phyloP scores from a whole-genome alignment of 2,888 invertebrate genomes.

The Leucoptera coffeella region DNA sequence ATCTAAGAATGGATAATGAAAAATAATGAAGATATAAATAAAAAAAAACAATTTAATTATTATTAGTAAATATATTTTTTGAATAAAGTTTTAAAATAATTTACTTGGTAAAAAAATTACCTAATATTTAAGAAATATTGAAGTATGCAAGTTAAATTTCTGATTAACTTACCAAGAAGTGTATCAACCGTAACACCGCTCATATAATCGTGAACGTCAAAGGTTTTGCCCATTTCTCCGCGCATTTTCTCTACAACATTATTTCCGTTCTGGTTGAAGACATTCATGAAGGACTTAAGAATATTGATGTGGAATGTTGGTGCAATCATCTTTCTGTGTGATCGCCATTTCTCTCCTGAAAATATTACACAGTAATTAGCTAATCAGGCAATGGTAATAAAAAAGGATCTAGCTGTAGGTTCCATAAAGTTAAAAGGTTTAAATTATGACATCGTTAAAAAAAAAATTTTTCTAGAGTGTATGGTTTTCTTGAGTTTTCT shows the following conservation, averaged over 20 bases:
- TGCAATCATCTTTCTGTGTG: slow-evolving; percentile 76
- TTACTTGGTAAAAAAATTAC: no score
- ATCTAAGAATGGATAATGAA: no score
- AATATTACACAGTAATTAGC: slow-evolving; percentile 5
- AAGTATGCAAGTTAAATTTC: no score
- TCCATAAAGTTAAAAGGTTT: no score
- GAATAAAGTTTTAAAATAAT: no score
- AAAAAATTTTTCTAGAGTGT: no score
- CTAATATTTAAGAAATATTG: no score
- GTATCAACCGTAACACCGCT: slow-evolving; percentile 75
- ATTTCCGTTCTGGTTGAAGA: slow-evolving; percentile 70
- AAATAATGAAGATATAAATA: no score
- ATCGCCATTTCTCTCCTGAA: slow-evolving; percentile 71
- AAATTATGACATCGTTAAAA: no score
- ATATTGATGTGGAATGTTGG: slow-evolving; percentile 82
- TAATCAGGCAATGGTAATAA: not conserved
- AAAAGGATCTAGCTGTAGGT: not conserved
- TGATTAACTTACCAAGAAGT: slow-evolving; percentile 56
- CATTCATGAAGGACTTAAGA: slow-evolving; percentile 69
- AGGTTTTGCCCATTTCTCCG: slow-evolving; percentile 61
- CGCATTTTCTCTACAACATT: slow-evolving; percentile 62
- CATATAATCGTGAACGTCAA: slow-evolving; percentile 75
- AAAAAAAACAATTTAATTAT: no score
- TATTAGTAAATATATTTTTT: no score
- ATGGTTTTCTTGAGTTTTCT: no score